Conservation (phyloP, 2,888 invertebrate genomes). For the Agrilus cyanescens region DNA sequence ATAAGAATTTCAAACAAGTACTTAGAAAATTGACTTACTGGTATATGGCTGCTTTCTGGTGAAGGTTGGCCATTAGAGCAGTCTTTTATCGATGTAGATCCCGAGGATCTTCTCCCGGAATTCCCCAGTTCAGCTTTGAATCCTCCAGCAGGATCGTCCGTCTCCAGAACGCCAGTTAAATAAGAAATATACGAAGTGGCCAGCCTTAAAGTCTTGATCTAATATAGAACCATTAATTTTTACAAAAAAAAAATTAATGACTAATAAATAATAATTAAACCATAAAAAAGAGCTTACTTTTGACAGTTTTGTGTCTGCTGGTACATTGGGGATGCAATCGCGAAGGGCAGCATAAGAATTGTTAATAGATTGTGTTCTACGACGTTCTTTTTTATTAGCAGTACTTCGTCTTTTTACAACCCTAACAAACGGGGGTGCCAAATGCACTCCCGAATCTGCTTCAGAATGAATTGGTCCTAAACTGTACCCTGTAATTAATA, state of each 20-base stretch:
- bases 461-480: conserved; percentile 12
- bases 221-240: conserved; percentile 32
- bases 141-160: conserved; percentile 71
- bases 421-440: conserved; percentile 35
- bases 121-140: conserved; percentile 74
- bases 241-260: conserved; percentile 2
- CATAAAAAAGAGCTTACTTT: conserved; percentile 49
- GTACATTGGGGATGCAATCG: conserved; percentile 93
- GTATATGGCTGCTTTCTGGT: conserved; percentile 25
- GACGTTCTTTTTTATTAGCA: conserved; percentile 88
- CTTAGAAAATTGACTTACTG: conserved; percentile 23
- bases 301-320: conserved; percentile 87
- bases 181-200: conserved; percentile 91
- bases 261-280: conserved; percentile 2
- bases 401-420: conserved; percentile 74
- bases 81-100: conserved; percentile 25
- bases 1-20: neutral
- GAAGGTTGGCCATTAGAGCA: conserved; percentile 25
- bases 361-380: conserved; percentile 89
- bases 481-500: conserved; percentile 11
- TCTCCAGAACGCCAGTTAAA: conserved; percentile 78
- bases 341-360: conserved; percentile 86
- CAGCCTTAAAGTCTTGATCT: conserved; percentile 88
- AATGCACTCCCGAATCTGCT: conserved; percentile 23
- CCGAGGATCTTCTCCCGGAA: conserved; percentile 27